A percentile compares a stretch with the other conserved stretches of the same genome.
Evolutionary conservation across 2,113 vertebrate genomes (phyloP).

Genomic region (Serilophus lunatus): DNA sequence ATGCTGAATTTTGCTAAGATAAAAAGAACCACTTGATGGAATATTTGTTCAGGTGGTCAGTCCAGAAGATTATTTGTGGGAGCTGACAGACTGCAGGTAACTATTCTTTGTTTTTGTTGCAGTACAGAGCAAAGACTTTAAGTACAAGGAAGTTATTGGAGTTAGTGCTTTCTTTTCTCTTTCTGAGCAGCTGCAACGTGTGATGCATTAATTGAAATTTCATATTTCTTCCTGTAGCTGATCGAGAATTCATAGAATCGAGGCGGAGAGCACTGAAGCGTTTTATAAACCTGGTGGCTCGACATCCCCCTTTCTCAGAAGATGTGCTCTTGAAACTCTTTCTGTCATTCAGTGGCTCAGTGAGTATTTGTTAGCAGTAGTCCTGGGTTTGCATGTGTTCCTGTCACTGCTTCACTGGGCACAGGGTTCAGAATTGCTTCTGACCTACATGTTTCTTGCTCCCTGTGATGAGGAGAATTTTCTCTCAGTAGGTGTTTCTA

Average conservation of each 20-base stretch:
- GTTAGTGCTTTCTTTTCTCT: background rate
- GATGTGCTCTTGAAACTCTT: slow-evolving; percentile 91
- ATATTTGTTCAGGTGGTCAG: background rate
- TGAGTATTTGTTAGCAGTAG: slow-evolving; percentile 65
- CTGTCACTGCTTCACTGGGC: background rate
- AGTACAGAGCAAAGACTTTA: background rate
- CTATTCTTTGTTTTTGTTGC: background rate
- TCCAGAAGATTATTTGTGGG: background rate
- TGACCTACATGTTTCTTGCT: background rate
- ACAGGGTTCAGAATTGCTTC: background rate
- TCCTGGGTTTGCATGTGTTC: background rate
- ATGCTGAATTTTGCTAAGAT: background rate
- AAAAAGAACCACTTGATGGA: background rate
- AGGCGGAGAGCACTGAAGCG: slow-evolving; percentile 86
- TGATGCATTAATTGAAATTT: background rate
- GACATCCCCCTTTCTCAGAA: slow-evolving; percentile 91
- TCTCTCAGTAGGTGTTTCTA: background rate
- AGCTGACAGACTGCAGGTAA: background rate
- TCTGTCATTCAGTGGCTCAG: slow-evolving; percentile 89
- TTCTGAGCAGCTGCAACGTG: background rate
- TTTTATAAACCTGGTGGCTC: slow-evolving; percentile 92
- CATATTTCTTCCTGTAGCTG: slow-evolving; percentile 72
- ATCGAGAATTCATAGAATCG: slow-evolving; percentile 93
- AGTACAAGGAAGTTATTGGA: background rate
- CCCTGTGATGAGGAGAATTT: background rate